phyloP scores from a whole-genome alignment of 2,888 invertebrate species.

The Seira musarum region DNA sequence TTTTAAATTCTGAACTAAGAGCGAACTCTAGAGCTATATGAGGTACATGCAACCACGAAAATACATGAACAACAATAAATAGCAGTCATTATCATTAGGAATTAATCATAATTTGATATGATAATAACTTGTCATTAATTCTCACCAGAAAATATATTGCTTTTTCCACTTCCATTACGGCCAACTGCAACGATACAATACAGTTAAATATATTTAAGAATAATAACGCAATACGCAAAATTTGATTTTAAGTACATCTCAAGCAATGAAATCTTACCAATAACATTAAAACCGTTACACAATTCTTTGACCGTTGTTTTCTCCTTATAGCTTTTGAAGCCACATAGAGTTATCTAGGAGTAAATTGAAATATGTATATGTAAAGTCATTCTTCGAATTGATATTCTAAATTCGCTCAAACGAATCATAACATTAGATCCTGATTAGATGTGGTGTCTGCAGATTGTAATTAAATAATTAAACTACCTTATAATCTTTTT shows the following conservation, averaged over 20 bases:
- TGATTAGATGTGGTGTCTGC: too few relatives aligned
- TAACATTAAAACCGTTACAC: slow-evolving; percentile 54
- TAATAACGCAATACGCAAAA: background rate
- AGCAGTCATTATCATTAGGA: too few relatives aligned
- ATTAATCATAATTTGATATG: background rate
- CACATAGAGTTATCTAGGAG: slow-evolving; percentile 42
- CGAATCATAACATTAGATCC: too few relatives aligned
- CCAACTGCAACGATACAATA: slow-evolving; percentile 46
- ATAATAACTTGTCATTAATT: background rate
- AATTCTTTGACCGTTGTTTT: slow-evolving; percentile 43
- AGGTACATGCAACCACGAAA: too few relatives aligned
- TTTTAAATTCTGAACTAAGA: slow-evolving; percentile 32
- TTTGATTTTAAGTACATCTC: background rate
- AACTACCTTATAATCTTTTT: too few relatives aligned
- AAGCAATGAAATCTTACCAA: slow-evolving; percentile 35
- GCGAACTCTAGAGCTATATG: slow-evolving; percentile 60
- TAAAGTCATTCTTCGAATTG: background rate
- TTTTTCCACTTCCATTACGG: slow-evolving; percentile 62
- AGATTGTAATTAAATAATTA: too few relatives aligned
- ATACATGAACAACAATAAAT: too few relatives aligned
- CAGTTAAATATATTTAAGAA: background rate
- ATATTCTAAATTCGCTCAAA: too few relatives aligned
- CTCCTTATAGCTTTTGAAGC: slow-evolving; percentile 63
- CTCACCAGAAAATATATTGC: slow-evolving; percentile 60
- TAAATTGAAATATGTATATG: background rate